A percentile compares a stretch with the other conserved stretches of the same genome.
These are phyloP conservation scores for Melanotaenia pygmaea DNA, from an alignment of 2,797 vertebrate genomes.

Conservation along the genomic window DNA sequence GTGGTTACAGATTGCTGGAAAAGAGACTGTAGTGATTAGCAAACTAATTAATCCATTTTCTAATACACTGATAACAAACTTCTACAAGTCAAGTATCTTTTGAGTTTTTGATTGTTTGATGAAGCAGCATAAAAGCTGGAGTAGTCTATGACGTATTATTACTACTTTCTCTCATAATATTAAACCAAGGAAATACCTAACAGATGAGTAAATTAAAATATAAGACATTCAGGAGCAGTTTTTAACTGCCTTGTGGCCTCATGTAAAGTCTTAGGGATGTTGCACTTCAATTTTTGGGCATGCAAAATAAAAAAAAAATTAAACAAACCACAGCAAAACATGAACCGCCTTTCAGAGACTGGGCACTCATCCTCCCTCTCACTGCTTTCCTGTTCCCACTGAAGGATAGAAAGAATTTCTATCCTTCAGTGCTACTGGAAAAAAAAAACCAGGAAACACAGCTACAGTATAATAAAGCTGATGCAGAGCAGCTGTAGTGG, in stretches of 20 bases:
- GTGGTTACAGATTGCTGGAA: too few relatives aligned
- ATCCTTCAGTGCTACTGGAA: too few relatives aligned
- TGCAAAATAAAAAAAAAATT: constrained; percentile 10
- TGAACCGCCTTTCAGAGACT: background rate
- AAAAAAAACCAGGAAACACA: background rate
- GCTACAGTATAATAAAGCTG: background rate
- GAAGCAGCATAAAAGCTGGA: background rate
- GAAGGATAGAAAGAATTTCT: too few relatives aligned
- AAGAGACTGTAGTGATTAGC: too few relatives aligned
- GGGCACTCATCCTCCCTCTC: too few relatives aligned
- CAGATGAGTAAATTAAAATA: background rate
- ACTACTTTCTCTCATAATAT: background rate
- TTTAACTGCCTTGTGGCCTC: background rate
- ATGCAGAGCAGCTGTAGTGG: constrained; percentile 1
- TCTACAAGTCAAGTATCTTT: too few relatives aligned
- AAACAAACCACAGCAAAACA: background rate
- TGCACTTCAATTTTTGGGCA: constrained; percentile 3
- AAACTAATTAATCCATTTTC: too few relatives aligned
- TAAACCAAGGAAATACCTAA: background rate
- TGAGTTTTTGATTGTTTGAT: too few relatives aligned
- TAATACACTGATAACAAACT: too few relatives aligned
- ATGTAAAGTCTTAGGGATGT: background rate
- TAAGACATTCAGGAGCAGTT: background rate
- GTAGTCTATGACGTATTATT: background rate
- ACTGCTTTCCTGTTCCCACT: too few relatives aligned